Evolutionary conservation across 2,113 vertebrate genomes (phyloP), one percentile per base, ranked within the genome.

Genomic region (Sorex fumeus): DNA sequence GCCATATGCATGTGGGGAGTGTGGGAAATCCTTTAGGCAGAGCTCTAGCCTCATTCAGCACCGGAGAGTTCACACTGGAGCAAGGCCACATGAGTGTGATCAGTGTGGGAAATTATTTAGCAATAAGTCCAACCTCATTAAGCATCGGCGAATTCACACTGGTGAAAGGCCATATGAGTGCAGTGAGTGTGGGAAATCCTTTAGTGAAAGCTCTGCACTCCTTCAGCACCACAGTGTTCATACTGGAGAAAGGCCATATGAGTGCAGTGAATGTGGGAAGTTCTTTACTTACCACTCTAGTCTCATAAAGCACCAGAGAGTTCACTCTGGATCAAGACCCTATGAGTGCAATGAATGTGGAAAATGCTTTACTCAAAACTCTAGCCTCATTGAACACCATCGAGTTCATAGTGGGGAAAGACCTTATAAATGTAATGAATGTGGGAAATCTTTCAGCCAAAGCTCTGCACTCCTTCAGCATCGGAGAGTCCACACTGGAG

Each of bases 371-470:
- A 64, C 36, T 4, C 21, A 25, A 10, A 70, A 34, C 15, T 85
- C 30, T 28, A 40, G 11, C 19, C 77, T 89, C n/a, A n/a, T 67
- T 21, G 40, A 11, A 19, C 53, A 74, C 27, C 28, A 2, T 1
- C 21, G 36, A 40, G 36, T 34, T 30, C 28, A 96, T 79, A 90
- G 84, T 28, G 91, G 95, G 19, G 93, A 87, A 84, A 80, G 72
- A 36, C 95, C 84, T 0, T 95, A 89, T 25, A 62, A 88, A 23
- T 92, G 91, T 32, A 62, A 53, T 23, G 88, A 96, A 36, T 92
- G 91, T 62, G 91, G 91, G n/a, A 93, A 95, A 28, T 82, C 85
- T 36, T 95, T 96, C 53, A 77, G 74, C 0, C n/a, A 85, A 43
- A 93, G 80, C 85, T 93, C 87, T 40, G 84, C 86, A 0, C 92